These are phyloP conservation scores for Euleptes europaea DNA, from an alignment of 2,113 vertebrate species.

Conservation along the genomic window DNA sequence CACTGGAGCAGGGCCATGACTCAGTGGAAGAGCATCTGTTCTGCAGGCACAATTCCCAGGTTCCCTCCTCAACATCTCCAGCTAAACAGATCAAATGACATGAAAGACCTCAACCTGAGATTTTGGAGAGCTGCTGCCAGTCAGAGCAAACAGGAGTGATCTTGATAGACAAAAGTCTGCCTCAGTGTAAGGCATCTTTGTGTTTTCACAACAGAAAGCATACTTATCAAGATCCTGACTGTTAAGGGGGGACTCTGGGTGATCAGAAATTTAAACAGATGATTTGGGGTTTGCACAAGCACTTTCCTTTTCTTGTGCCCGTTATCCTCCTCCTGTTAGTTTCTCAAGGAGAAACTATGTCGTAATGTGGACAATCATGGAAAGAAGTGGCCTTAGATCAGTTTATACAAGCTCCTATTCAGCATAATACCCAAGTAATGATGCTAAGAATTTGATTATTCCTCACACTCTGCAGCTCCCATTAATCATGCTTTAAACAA, in stretches of 20 bases:
- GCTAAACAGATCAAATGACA: too few relatives aligned
- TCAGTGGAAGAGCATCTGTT: too few relatives aligned
- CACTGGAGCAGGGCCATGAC: too few relatives aligned
- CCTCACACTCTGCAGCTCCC: neutral
- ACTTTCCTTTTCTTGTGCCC: slow-evolving; percentile 28
- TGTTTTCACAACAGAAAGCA: too few relatives aligned
- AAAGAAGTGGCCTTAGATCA: neutral
- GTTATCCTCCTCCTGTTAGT: neutral
- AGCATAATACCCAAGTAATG: neutral
- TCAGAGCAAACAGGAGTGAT: too few relatives aligned
- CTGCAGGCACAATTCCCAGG: too few relatives aligned
- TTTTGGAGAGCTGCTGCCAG: too few relatives aligned
- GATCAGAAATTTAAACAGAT: neutral
- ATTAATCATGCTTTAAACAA: slow-evolving; percentile 41
- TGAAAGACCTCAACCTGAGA: too few relatives aligned
- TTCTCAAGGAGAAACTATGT: neutral
- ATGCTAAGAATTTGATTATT: slow-evolving; percentile 30
- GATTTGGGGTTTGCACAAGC: neutral
- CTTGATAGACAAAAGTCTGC: too few relatives aligned
- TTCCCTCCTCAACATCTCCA: too few relatives aligned
- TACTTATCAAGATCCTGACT: neutral
- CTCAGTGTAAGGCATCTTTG: neutral
- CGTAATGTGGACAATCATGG: neutral
- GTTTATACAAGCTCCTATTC: neutral
- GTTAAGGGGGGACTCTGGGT: neutral